Conservation (phyloP, 2,888 invertebrate species). For the Lissocephala sabroskyi region DNA sequence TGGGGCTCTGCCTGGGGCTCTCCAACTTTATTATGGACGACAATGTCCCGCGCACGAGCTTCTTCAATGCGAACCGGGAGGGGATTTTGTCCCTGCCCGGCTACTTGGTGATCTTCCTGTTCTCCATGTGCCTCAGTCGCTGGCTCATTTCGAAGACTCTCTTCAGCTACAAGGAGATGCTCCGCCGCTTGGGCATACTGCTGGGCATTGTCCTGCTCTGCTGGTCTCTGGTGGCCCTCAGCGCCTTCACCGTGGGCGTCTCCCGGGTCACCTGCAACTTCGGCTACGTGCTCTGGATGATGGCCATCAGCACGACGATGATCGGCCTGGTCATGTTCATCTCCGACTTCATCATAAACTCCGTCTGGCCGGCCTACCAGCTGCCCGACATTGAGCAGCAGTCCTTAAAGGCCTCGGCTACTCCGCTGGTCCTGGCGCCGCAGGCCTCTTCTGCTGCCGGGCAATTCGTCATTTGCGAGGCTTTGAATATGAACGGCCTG, state of each 20-base stretch:
- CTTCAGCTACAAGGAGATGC: conserved; percentile 46
- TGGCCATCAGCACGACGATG: conserved; percentile 77
- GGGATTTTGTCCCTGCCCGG: conserved; percentile 91
- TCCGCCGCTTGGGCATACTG: conserved; percentile 50
- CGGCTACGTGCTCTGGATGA: conserved; percentile 86
- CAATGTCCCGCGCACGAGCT: conserved; percentile 74
- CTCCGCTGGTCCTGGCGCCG: too few species aligned
- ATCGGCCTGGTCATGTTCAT: conserved; percentile 78
- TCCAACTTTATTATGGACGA: conserved; percentile 81
- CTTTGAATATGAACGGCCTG: conserved; percentile 87
- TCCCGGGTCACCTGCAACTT: conserved; percentile 90
- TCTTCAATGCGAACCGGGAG: conserved; percentile 90
- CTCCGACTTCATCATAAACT: conserved; percentile 62
- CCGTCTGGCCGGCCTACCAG: conserved; percentile 18
- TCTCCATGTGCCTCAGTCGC: conserved; percentile 79
- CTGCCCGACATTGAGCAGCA: conserved; percentile 28
- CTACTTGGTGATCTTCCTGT: conserved; percentile 87
- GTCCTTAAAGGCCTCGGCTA: background rate
- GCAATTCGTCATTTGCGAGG: conserved; percentile 68
- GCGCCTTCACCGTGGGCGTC: conserved; percentile 75
- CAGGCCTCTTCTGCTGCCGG: background rate
- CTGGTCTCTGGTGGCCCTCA: conserved; percentile 73
- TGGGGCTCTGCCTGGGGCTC: conserved; percentile 76
- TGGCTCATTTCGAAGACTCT: conserved; percentile 71
- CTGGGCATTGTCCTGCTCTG: conserved; percentile 58